Evolutionary conservation across 1,140 invertebrate genomes (phyloP).

Genomic region (Euglossa dilemma): DNA sequence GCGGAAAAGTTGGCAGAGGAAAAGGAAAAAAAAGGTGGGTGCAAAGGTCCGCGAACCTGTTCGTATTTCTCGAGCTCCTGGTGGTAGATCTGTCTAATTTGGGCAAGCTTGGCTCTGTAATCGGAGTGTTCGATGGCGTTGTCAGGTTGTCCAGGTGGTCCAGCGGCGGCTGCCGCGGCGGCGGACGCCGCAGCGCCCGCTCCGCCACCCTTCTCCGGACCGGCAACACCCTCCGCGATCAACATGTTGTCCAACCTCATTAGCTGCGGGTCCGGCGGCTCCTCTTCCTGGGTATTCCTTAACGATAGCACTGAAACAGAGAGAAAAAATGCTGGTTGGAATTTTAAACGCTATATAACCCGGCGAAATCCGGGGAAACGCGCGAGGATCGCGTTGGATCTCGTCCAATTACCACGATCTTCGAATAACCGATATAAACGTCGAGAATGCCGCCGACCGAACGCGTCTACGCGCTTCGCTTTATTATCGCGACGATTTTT

Average conservation of each 20-base stretch:
- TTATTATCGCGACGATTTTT: no score
- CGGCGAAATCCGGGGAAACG: not conserved
- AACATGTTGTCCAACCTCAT: slow-evolving; percentile 99
- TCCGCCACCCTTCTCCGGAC: slow-evolving; percentile 97
- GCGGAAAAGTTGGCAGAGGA: not conserved
- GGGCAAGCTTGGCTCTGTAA: slow-evolving; percentile 98
- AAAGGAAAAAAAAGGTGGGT: not conserved
- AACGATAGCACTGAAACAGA: slow-evolving; percentile 93
- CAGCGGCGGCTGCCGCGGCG: slow-evolving; percentile 93
- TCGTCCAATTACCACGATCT: not conserved
- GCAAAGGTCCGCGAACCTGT: slow-evolving; percentile 84
- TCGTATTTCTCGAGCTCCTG: slow-evolving; percentile 99
- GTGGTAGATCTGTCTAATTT: slow-evolving; percentile 99
- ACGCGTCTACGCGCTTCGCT: not conserved
- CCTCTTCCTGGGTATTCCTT: slow-evolving; percentile 98
- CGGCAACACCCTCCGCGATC: slow-evolving; percentile 99
- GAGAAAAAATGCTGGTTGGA: not conserved
- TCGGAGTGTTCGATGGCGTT: slow-evolving; percentile 99
- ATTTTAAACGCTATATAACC: not conserved
- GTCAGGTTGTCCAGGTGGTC: slow-evolving; percentile 89
- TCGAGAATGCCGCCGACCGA: not conserved
- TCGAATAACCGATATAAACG: no score
- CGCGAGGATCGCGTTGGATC: not conserved
- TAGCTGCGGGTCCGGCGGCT: slow-evolving; percentile 98
- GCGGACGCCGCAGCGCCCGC: slow-evolving; percentile 95